Conservation (phyloP, 2,888 invertebrate genomes). For the Eremobia ochroleuca region DNA sequence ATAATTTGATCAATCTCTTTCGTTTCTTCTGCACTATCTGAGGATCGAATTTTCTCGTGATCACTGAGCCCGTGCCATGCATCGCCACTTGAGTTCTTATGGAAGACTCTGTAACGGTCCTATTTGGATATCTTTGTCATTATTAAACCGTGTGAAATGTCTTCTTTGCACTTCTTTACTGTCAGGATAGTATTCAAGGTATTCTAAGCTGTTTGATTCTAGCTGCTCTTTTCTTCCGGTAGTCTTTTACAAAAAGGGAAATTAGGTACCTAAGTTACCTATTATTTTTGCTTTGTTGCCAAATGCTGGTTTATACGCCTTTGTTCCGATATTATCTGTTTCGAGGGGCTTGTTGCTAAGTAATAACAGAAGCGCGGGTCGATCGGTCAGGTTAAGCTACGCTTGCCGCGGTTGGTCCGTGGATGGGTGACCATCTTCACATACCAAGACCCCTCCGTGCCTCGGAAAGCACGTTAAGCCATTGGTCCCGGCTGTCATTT, state of each 20-base stretch:
- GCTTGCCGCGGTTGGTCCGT: too few species aligned
- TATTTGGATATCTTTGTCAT: background rate
- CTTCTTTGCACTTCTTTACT: slow-evolving; percentile 13
- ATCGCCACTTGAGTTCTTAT: background rate
- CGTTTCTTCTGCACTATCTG: background rate
- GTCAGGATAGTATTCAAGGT: slow-evolving; percentile 9
- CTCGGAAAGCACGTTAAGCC: too few species aligned
- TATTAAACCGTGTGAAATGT: background rate
- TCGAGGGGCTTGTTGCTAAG: too few species aligned
- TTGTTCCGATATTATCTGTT: slow-evolving; percentile 6
- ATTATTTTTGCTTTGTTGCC: background rate
- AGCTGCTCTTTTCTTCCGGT: background rate
- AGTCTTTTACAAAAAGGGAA: slow-evolving; percentile 8
- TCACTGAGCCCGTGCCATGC: slow-evolving; percentile 40
- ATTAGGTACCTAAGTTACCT: too few species aligned
- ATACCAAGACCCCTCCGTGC: too few species aligned
- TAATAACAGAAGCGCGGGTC: too few species aligned
- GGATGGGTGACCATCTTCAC: too few species aligned
- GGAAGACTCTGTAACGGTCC: background rate
- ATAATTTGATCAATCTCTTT: slow-evolving; percentile 9
- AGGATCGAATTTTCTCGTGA: background rate
- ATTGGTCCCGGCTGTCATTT: too few species aligned
- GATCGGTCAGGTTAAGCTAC: too few species aligned
- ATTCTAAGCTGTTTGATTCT: slow-evolving; percentile 14
- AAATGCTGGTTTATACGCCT: background rate